A percentile compares a stretch with the other conserved stretches of the same genome.
Conservation (phyloP, 2,797 vertebrate genomes). For the Lemur catta region DNA sequence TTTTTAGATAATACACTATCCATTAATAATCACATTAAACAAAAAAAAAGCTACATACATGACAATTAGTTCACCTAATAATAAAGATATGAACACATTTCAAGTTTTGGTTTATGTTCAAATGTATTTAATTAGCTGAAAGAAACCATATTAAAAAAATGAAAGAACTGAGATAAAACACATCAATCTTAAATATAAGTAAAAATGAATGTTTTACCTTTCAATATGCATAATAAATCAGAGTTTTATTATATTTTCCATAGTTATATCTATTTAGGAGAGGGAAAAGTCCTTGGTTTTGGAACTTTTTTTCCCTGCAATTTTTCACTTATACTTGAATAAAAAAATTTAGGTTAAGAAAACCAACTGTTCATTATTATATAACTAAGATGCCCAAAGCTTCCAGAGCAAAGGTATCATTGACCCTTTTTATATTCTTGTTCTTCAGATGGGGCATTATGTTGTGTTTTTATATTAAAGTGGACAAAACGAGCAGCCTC, state of each 20-base stretch:
- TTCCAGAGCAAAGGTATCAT: not conserved
- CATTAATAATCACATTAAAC: not conserved
- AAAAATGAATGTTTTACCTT: not conserved
- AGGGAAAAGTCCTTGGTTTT: not conserved
- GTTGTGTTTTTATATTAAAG: not conserved
- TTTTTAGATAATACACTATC: not conserved
- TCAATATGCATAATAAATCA: not conserved
- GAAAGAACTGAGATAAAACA: not conserved
- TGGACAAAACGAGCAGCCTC: not conserved
- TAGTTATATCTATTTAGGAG: not conserved
- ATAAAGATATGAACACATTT: not conserved
- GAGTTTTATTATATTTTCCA: conserved; percentile 12
- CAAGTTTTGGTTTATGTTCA: not conserved
- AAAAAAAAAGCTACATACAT: not conserved
- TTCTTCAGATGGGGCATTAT: not conserved
- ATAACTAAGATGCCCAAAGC: not conserved
- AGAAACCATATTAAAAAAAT: not conserved
- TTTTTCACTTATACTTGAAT: not conserved
- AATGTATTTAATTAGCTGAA: not conserved
- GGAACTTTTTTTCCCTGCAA: not conserved
- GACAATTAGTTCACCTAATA: not conserved
- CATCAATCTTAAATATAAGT: not conserved
- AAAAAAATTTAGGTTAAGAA: not conserved
- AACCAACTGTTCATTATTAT: not conserved
- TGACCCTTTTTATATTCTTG: not conserved